Evolutionary conservation across 1,140 invertebrate genomes (phyloP).

Genomic region (Dreissena polymorpha): DNA sequence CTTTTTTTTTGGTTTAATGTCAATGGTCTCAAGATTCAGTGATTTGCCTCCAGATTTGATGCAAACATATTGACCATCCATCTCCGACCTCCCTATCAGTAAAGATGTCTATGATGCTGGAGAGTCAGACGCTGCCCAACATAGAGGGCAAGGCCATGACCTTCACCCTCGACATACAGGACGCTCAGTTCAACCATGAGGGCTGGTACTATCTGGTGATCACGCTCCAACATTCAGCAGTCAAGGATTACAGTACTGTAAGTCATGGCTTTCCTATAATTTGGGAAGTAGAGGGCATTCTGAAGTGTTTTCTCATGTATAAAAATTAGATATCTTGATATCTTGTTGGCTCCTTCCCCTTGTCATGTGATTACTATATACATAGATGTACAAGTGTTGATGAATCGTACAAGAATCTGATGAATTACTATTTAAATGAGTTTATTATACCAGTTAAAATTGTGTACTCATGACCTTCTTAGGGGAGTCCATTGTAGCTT

Average conservation of each 20-base stretch:
- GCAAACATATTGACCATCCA: too few relatives aligned
- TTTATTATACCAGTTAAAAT: background rate
- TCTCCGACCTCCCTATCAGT: background rate
- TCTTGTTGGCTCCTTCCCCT: too few relatives aligned
- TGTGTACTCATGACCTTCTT: too few relatives aligned
- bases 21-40: too few relatives aligned
- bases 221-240: conserved; percentile 39
- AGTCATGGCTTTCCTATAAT: background rate
- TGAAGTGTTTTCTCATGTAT: too few relatives aligned
- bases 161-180: conserved; percentile 39
- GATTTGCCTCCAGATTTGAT: too few relatives aligned
- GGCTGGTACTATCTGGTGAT: conserved; percentile 46
- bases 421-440: too few relatives aligned
- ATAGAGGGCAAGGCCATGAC: conserved; percentile 44
- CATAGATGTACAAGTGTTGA: too few relatives aligned
- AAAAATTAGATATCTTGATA: too few relatives aligned
- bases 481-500: too few relatives aligned
- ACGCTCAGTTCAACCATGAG: conserved; percentile 55
- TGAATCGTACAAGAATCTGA: too few relatives aligned
- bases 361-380: too few relatives aligned
- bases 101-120: conserved; percentile 46
- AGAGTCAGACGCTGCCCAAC: conserved; percentile 49
- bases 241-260: conserved; percentile 45
- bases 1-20: background rate
- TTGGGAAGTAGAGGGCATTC: background rate